phyloP scores from a whole-genome alignment of 2,113 vertebrate species.

The Machaerirhynchus nigripectus region DNA sequence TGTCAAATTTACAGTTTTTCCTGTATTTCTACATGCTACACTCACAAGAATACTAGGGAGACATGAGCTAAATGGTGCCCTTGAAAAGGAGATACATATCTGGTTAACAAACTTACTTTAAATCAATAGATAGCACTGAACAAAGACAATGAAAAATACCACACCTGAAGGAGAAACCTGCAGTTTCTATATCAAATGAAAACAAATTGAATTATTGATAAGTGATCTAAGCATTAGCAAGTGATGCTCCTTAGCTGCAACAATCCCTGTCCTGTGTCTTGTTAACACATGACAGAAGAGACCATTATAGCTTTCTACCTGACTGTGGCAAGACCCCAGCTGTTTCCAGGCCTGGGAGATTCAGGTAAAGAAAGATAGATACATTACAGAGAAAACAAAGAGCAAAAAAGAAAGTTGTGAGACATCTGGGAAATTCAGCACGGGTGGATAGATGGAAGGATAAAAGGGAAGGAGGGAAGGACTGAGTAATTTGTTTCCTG shows the following conservation, averaged over 20 bases:
- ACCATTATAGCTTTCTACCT: background rate
- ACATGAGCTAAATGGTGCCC: background rate
- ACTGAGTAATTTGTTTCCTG: background rate
- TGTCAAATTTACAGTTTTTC: background rate
- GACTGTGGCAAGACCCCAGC: background rate
- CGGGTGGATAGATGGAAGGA: background rate
- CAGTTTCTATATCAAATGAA: background rate
- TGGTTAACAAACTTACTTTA: background rate
- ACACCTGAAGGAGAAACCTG: background rate
- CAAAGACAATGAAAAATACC: background rate
- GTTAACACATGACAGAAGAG: background rate
- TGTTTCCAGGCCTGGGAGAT: background rate
- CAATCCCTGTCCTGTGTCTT: background rate
- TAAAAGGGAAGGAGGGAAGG: background rate
- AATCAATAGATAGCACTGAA: background rate
- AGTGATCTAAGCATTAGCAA: background rate
- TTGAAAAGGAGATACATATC: background rate
- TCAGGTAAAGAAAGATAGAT: background rate
- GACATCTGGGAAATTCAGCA: background rate
- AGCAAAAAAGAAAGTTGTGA: background rate
- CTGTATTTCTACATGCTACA: background rate
- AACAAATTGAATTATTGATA: background rate
- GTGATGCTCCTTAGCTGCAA: background rate
- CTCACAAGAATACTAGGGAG: background rate
- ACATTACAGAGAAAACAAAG: background rate